Base-by-base conservation (phyloP, 2,888 invertebrate genomes). In the Helleia helle region DNA sequence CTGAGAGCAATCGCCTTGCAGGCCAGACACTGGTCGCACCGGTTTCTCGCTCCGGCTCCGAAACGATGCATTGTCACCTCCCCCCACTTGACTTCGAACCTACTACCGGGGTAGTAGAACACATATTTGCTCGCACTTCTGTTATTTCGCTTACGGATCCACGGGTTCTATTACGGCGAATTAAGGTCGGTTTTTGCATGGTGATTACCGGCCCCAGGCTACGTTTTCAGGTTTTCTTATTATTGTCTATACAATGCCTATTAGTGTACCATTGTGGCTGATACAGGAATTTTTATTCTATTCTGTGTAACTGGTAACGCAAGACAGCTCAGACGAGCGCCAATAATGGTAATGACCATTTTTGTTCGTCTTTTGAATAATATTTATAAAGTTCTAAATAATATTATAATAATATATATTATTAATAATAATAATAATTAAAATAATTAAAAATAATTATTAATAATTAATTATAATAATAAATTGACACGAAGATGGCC, bases 1-100 rank as follows among this genome's bases (percentile, higher is more conserved):
- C 73, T 65, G 57, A 59, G 65, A 68, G 63, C 65, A 61, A 62
- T 65, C 56, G 56, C 55, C 59, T 48, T 54, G 58, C 65, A 58
- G 62, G 61, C 53, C 69, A 65, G 72, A 67, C 68, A 72, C 71
- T 62, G 67, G 77, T 75, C 60, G 50, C 60, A 76, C 77, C 76
- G 77, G 77, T 77, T 76, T 62, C 38, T 24, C 12, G 2, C 0
- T 14, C 18, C 34, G 40, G 14, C 27, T 41, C 38, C 24, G 43
- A 59, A 73, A 65, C 36, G 51, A 18, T 17, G 26, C 39, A 46
- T 34, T 8, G 13, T 11, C 9, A 25, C 9, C n/a, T 3, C 2
- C 3, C 1, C 5, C 4, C 31, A 48, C 26, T n/a, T 11, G 1
- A 61, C 59, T 52, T 17, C 9, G 8, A 22, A 56, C 43, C 48